These are phyloP conservation scores for Prionailurus viverrinus DNA, from an alignment of 2,113 vertebrate species.

Conservation along the genomic window DNA sequence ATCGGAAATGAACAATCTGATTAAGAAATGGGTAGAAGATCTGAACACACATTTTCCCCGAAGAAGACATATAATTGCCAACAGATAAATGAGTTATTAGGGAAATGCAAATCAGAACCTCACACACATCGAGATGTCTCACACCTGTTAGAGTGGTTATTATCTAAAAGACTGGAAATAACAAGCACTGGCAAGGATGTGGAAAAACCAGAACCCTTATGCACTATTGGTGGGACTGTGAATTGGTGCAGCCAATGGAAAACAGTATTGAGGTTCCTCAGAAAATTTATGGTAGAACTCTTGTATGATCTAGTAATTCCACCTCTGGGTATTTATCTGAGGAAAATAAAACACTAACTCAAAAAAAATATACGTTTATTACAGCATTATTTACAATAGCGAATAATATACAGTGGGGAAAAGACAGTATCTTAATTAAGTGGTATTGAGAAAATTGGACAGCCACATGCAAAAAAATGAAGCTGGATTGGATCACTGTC, in stretches of 20 bases:
- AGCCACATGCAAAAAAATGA: neutral
- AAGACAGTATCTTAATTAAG: neutral
- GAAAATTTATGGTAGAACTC: neutral
- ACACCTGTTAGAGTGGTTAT: neutral
- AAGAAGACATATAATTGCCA: neutral
- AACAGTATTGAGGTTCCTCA: neutral
- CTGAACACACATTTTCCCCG: neutral
- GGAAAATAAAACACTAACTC: neutral
- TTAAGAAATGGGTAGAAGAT: neutral
- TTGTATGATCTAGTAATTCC: neutral
- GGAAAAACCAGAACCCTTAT: neutral
- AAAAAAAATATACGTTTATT: neutral
- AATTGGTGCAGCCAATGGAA: neutral
- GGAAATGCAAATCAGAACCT: slow-evolving; percentile 15
- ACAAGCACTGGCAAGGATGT: neutral
- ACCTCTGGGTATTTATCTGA: neutral
- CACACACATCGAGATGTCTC: neutral
- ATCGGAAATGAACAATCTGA: neutral
- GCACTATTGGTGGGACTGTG: neutral
- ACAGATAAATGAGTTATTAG: neutral
- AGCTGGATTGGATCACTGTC: neutral
- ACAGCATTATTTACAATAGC: neutral
- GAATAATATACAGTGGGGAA: neutral
- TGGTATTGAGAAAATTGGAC: neutral
- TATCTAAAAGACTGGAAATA: neutral